Percentiles rank a stretch among this genome's conserved stretches.
phyloP scores from a whole-genome alignment of 2,888 invertebrate species.

The Campoplex capitator region DNA sequence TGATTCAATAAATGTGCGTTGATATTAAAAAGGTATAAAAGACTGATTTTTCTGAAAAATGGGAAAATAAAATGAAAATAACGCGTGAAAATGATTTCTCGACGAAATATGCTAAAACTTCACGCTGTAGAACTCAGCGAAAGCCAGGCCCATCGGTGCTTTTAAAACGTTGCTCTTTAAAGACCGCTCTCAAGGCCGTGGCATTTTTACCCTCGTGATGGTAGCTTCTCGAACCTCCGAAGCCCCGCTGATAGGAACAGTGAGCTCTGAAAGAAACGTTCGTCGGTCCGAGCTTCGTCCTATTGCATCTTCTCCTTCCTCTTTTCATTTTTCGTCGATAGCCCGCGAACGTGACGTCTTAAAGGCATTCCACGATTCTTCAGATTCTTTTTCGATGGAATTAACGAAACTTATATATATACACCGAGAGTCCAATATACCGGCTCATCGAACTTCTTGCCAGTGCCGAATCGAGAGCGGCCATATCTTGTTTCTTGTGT shows the following conservation, averaged over 20 bases:
- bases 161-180: constrained; percentile 58
- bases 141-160: constrained; percentile 6
- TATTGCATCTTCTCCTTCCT: constrained; percentile 22
- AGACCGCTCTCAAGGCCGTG: constrained; percentile 54
- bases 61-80: constrained; percentile 2
- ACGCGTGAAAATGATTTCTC: constrained; percentile 25
- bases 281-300: constrained; percentile 35
- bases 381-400: constrained; percentile 49
- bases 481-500: constrained; percentile 55
- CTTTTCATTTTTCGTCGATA: constrained; percentile 52
- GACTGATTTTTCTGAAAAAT: neutral
- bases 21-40: constrained; percentile 6
- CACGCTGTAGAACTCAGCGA: constrained; percentile 13
- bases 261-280: constrained; percentile 35
- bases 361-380: constrained; percentile 63
- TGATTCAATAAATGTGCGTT: neutral
- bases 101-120: constrained; percentile 23
- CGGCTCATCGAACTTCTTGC: constrained; percentile 54
- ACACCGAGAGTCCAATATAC: constrained; percentile 48
- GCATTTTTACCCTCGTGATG: constrained; percentile 17
- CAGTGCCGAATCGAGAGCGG: constrained; percentile 48
- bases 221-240: constrained; percentile 37
- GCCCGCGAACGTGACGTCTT: constrained; percentile 64
- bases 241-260: constrained; percentile 67
- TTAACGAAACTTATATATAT: constrained; percentile 41